Base-by-base conservation (phyloP, 2,113 vertebrate species). In the Urocitellus parryii region DNA sequence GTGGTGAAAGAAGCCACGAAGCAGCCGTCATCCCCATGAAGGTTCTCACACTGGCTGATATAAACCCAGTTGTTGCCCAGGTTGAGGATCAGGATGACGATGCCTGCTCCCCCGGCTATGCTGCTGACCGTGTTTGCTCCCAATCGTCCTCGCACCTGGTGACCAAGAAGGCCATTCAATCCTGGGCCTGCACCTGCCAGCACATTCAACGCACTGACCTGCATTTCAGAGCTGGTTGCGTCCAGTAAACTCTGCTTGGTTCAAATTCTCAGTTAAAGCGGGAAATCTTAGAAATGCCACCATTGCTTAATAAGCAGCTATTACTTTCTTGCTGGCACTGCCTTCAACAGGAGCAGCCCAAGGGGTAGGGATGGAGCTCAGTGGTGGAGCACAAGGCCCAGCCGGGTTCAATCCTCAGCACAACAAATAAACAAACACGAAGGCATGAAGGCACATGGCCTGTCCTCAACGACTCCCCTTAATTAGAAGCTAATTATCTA, bases 71-170 rank as follows among this genome's bases (percentile, higher is more conserved):
- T 88, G 25, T 0, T 42, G 83, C 27, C 17, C 4, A 98, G 89
- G 67, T 95, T 96, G 14, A n/a, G 0, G 39, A 32, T 14, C 25
- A 98, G 83, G 34, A 95, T 4, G 77, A 80, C 0, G 0, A 90
- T 34, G 0, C 97, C 97, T 1, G 0, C 3, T 1, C 68, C 97
- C 0, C 88, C 88, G 0, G 56, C 45, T 0, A 97, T 4, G 8
- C 78, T 89, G 91, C 97, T 97, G 51, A 78, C 12, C 0, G 56
- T 1, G 24, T 97, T 98, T 4, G 94, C 95, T 34, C 94, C 97
- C 45, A 97, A 65, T 8, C 91, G 83, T 13, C 93, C 97, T 39
- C 61, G 79, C 0, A n/a, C 67, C 97, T 98, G 74, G 20, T 1
- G 22, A 16, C 8, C 51, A 20, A 65, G 22, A 45, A 73, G 32